These are phyloP conservation scores for Stenolophus ochropezus DNA, from an alignment of 2,888 invertebrate species.

Conservation along the genomic window DNA sequence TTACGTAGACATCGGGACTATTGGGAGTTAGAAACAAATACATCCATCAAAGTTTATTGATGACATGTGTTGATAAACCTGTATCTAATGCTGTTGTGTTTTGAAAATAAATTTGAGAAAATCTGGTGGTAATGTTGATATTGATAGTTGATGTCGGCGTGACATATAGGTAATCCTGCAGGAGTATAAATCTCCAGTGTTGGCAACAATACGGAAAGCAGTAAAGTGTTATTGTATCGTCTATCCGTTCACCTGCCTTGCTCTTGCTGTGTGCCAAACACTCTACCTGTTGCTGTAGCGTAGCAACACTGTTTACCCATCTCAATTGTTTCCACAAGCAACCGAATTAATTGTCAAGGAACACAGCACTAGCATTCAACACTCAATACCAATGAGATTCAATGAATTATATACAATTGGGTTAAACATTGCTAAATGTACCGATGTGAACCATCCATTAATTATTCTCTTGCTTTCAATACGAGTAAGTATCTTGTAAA, in stretches of 20 bases:
- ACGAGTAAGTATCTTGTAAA: too few species aligned
- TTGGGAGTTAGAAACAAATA: too few species aligned
- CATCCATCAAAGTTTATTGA: too few species aligned
- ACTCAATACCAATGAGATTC: not conserved
- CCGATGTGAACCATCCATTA: too few species aligned
- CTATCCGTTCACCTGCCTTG: conserved; percentile 6
- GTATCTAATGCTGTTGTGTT: too few species aligned
- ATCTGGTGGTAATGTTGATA: not conserved
- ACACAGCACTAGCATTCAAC: not conserved
- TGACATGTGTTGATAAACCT: too few species aligned
- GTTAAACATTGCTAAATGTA: too few species aligned
- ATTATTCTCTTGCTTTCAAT: too few species aligned
- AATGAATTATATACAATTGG: too few species aligned
- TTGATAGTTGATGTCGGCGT: not conserved
- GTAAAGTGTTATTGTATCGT: conserved; percentile 32
- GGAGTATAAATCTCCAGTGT: conserved; percentile 13
- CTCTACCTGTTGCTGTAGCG: conserved; percentile 5
- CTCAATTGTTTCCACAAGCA: not conserved
- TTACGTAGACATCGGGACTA: too few species aligned
- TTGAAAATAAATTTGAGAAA: too few species aligned
- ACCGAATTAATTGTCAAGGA: not conserved
- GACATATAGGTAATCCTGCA: conserved; percentile 15
- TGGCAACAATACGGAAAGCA: conserved; percentile 31
- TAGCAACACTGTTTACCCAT: not conserved
- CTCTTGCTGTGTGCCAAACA: not conserved